A percentile compares a stretch with the other conserved stretches of the same genome.
phyloP scores from a whole-genome alignment of 2,888 invertebrate species.

The Corbicula japonica region DNA sequence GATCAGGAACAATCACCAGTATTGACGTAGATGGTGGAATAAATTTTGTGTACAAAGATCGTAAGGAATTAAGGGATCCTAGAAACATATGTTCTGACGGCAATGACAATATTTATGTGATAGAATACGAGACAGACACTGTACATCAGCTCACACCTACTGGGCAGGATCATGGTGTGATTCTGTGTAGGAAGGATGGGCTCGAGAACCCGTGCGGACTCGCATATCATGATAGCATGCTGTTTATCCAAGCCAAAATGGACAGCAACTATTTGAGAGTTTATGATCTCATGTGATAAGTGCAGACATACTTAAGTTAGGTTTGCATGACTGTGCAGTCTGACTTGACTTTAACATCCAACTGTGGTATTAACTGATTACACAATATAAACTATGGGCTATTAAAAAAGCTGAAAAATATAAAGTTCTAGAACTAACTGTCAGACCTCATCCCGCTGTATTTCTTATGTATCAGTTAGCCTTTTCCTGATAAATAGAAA shows the following conservation, averaged over 20 bases:
- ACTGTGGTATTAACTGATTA: too few relatives aligned
- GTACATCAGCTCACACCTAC: slow-evolving; percentile 40
- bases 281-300: slow-evolving; percentile 20
- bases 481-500: too few relatives aligned
- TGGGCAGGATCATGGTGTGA: slow-evolving; percentile 39
- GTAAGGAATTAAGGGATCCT: slow-evolving; percentile 43
- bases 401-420: too few relatives aligned
- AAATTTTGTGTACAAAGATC: slow-evolving; percentile 41
- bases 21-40: slow-evolving; percentile 51
- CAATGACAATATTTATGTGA: slow-evolving; percentile 53
- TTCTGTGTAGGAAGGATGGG: slow-evolving; percentile 50
- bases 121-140: slow-evolving; percentile 59
- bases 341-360: too few relatives aligned
- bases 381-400: too few relatives aligned
- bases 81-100: slow-evolving; percentile 54
- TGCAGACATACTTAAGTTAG: neutral
- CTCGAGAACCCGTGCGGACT: slow-evolving; percentile 45
- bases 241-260: slow-evolving; percentile 57
- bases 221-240: slow-evolving; percentile 20
- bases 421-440: too few relatives aligned
- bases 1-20: slow-evolving; percentile 38
- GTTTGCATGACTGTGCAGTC: too few relatives aligned
- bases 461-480: too few relatives aligned
- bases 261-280: slow-evolving; percentile 48
- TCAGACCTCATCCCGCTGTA: too few relatives aligned